Conservation (phyloP, 35 echinoderm and acorn worm genomes). For the Heliocidaris erythrogramma region DNA sequence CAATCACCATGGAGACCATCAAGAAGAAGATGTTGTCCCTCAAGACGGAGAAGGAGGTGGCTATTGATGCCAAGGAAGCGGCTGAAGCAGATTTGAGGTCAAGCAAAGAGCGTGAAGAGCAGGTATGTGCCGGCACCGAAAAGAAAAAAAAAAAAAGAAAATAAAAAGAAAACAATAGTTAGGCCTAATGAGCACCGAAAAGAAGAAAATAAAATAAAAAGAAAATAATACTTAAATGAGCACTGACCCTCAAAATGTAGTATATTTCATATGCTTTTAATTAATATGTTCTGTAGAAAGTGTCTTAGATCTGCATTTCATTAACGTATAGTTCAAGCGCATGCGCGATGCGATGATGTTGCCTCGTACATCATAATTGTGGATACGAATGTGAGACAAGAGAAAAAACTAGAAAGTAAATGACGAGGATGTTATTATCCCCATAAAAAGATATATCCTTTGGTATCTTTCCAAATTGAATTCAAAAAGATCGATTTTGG, state of each 20-base stretch:
- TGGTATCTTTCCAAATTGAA: too few species aligned
- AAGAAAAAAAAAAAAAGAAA: background rate
- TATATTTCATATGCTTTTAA: background rate
- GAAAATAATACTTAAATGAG: too few species aligned
- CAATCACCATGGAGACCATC: constrained; percentile 74
- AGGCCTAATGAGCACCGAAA: background rate
- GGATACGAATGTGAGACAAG: too few species aligned
- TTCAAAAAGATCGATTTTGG: too few species aligned
- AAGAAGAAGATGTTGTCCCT: constrained; percentile 84
- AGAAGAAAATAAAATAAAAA: too few species aligned
- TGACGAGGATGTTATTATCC: too few species aligned
- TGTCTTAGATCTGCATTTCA: background rate
- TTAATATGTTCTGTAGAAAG: background rate
- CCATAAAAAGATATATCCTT: too few species aligned
- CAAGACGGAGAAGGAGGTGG: constrained; percentile 72
- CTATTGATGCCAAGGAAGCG: constrained; percentile 68
- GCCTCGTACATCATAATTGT: too few species aligned
- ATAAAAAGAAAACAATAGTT: background rate
- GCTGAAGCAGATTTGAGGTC: constrained; percentile 66
- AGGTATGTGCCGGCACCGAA: constrained; percentile 44
- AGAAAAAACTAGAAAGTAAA: too few species aligned
- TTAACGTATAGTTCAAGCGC: background rate
- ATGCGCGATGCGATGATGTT: background rate
- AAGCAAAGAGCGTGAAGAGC: constrained; percentile 63
- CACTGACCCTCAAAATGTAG: background rate